Percentiles rank a stretch among this genome's conserved stretches.
Conservation (phyloP, 1,140 invertebrate species). For the Procambarus clarkii region DNA sequence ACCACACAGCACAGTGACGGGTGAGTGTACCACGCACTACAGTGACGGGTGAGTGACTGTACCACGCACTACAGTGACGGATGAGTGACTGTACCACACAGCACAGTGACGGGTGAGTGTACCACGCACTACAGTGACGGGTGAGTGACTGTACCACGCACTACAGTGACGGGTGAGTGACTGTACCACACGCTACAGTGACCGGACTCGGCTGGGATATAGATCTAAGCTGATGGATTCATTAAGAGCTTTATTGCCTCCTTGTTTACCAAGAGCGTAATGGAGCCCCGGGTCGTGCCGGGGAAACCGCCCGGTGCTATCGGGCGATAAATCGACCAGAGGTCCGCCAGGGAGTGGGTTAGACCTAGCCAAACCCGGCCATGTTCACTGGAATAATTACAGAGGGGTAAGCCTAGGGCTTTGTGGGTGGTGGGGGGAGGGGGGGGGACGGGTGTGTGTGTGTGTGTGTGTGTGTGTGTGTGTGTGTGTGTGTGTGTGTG, state of each 20-base stretch:
- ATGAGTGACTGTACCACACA: too few species aligned
- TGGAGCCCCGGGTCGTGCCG: background rate
- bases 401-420: background rate
- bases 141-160: too few species aligned
- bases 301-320: constrained; percentile 39
- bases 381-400: constrained; percentile 39
- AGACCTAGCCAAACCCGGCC: constrained; percentile 33
- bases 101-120: too few species aligned
- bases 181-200: too few species aligned
- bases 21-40: too few species aligned
- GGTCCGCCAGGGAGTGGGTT: constrained; percentile 38
- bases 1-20: too few species aligned
- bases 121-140: too few species aligned
- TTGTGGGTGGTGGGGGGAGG: background rate
- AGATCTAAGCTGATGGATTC: constrained; percentile 62
- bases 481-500: too few species aligned
- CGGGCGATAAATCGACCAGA: constrained; percentile 56
- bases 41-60: too few species aligned
- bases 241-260: constrained; percentile 60
- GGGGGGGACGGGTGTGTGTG: background rate
- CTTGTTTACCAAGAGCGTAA: constrained; percentile 55
- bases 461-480: too few species aligned
- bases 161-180: too few species aligned
- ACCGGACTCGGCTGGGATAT: background rate
- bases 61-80: too few species aligned